These are phyloP conservation scores for Callaeas wilsoni DNA, from an alignment of 2,113 vertebrate genomes.

Conservation along the genomic window DNA sequence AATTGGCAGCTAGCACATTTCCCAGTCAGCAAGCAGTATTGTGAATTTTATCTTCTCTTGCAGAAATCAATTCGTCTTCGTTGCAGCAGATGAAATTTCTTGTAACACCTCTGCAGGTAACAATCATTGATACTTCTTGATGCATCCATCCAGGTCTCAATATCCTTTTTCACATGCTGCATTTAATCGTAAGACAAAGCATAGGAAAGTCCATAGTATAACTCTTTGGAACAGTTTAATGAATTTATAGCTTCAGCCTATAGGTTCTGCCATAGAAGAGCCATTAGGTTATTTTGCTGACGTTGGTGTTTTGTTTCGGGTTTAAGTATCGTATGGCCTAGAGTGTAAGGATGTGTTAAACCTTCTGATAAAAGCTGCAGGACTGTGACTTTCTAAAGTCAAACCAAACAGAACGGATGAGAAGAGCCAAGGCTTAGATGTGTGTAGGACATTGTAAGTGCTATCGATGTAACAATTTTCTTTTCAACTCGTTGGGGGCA, in stretches of 20 bases:
- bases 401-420: background rate
- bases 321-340: conserved; percentile 49
- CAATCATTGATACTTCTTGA: conserved; percentile 90
- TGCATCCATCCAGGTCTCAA: conserved; percentile 84
- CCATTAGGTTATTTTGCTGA: conserved; percentile 63
- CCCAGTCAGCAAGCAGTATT: conserved; percentile 91
- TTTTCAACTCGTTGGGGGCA: conserved; percentile 40
- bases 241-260: conserved; percentile 44
- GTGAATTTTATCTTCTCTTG: conserved; percentile 98
- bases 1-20: conserved; percentile 81
- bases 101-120: conserved; percentile 97
- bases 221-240: conserved; percentile 55
- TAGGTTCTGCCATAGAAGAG: conserved; percentile 47
- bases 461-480: conserved; percentile 11
- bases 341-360: conserved; percentile 47
- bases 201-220: conserved; percentile 43
- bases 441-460: conserved; percentile 30
- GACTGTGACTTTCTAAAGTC: background rate
- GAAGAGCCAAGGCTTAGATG: background rate
- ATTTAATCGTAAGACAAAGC: conserved; percentile 72
- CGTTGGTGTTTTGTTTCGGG: conserved; percentile 62
- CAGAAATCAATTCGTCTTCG: conserved; percentile 97
- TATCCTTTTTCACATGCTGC: conserved; percentile 82
- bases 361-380: background rate
- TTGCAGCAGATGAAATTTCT: conserved; percentile 98